Percentiles rank a stretch among this genome's conserved stretches.
phyloP scores from a whole-genome alignment of 2,113 vertebrate genomes.

The Rhinichthys klamathensis region DNA sequence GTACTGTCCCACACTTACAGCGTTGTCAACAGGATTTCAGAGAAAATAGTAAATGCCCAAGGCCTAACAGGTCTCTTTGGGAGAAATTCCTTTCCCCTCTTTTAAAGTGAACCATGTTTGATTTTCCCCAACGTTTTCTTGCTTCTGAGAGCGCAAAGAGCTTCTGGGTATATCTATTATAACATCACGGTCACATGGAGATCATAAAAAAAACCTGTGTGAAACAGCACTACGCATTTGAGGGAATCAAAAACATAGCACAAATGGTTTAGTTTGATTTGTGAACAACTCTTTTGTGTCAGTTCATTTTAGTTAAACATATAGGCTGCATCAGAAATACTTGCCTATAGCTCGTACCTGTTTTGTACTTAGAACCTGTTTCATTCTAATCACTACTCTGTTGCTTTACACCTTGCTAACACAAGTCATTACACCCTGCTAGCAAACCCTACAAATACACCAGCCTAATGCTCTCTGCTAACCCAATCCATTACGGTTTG shows the following conservation, averaged over 20 bases:
- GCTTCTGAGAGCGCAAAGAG: background rate
- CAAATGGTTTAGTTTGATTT: too few relatives aligned
- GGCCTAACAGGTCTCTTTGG: slow-evolving; percentile 1
- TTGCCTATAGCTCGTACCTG: background rate
- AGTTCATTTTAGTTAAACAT: background rate
- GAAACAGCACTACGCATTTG: background rate
- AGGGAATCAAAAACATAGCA: background rate
- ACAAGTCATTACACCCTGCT: slow-evolving; percentile 25
- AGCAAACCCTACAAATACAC: background rate
- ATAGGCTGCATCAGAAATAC: background rate
- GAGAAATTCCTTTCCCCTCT: background rate
- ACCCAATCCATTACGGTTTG: too few relatives aligned
- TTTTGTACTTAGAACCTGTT: background rate
- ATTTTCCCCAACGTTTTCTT: background rate
- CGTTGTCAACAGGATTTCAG: slow-evolving; percentile 10
- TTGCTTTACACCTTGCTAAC: slow-evolving; percentile 2
- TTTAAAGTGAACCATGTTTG: background rate
- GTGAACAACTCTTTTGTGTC: too few relatives aligned
- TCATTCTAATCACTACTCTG: background rate
- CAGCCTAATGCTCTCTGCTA: slow-evolving; percentile 5
- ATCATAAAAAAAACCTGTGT: background rate
- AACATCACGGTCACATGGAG: background rate
- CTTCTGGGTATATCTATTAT: background rate
- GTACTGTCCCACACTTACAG: background rate
- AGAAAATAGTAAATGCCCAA: slow-evolving; percentile 9